These are phyloP conservation scores for Caenorhabditis zanzibari DNA, from an alignment of 2,888 invertebrate species.

Conservation along the genomic window DNA sequence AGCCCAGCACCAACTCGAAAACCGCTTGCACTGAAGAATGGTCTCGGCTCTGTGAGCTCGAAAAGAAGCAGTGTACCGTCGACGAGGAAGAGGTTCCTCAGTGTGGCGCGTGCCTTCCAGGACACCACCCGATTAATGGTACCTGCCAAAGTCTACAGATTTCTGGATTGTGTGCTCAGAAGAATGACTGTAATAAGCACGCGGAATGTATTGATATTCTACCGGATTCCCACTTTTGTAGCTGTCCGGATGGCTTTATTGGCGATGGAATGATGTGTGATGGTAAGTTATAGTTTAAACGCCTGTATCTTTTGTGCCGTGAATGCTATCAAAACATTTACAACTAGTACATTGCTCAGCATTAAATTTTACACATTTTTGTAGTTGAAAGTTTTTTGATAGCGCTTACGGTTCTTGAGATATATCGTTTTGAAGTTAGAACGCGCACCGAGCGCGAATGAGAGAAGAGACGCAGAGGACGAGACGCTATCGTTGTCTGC, in stretches of 20 bases:
- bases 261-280: constrained; percentile 87
- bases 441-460: too few relatives aligned
- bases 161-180: constrained; percentile 77
- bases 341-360: too few relatives aligned
- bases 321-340: too few relatives aligned
- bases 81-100: constrained; percentile 82
- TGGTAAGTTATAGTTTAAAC: constrained; percentile 67
- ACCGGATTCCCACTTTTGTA: constrained; percentile 86
- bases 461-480: background rate
- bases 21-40: constrained; percentile 76
- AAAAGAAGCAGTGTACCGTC: constrained; percentile 81
- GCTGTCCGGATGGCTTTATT: constrained; percentile 90
- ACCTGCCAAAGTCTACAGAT: constrained; percentile 78
- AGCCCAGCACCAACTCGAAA: constrained; percentile 37
- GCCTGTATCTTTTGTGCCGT: too few relatives aligned
- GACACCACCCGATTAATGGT: constrained; percentile 80
- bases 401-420: too few relatives aligned
- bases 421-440: too few relatives aligned
- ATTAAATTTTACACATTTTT: too few relatives aligned
- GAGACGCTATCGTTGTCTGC: background rate
- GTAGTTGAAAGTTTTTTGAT: too few relatives aligned
- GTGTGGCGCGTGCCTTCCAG: constrained; percentile 80
- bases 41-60: constrained; percentile 75
- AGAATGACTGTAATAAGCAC: constrained; percentile 79
- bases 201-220: constrained; percentile 82